A percentile compares a stretch with the other conserved stretches of the same genome.
phyloP scores from a whole-genome alignment of 2,113 vertebrate genomes.

The Psilopogon haemacephalus region DNA sequence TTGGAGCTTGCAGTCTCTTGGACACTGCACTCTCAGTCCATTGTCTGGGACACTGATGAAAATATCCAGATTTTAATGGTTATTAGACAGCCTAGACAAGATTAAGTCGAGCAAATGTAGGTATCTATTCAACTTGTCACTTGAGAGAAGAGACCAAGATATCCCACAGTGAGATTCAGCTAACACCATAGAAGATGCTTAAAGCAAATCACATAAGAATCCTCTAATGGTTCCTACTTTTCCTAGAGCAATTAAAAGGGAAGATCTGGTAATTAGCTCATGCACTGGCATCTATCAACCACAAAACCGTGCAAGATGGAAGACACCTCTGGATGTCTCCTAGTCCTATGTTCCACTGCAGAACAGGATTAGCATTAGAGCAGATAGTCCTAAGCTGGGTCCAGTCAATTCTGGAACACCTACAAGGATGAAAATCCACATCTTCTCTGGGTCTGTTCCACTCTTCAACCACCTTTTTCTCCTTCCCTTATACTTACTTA shows the following conservation, averaged over 20 bases:
- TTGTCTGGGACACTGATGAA: neutral
- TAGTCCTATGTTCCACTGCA: neutral
- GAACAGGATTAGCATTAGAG: neutral
- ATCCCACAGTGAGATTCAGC: neutral
- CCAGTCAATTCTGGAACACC: neutral
- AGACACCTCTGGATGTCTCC: neutral
- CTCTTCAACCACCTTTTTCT: neutral
- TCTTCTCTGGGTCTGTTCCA: accelerated
- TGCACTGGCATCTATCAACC: neutral
- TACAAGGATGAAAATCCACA: neutral
- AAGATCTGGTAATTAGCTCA: neutral
- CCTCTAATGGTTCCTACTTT: neutral
- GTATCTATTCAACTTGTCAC: neutral
- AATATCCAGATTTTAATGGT: neutral
- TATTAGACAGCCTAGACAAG: neutral
- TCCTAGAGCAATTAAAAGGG: neutral
- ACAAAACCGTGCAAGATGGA: neutral
- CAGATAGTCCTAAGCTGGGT: neutral
- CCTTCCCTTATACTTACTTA: neutral
- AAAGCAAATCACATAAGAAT: neutral
- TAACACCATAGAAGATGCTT: neutral
- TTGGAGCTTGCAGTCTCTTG: neutral
- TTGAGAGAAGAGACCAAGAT: neutral
- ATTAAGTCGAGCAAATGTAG: neutral
- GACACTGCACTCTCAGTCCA: neutral